Evolutionary conservation across 2,113 vertebrate species (phyloP), one percentile per base, ranked within the genome.

Genomic region (Turdus rufiventris): DNA sequence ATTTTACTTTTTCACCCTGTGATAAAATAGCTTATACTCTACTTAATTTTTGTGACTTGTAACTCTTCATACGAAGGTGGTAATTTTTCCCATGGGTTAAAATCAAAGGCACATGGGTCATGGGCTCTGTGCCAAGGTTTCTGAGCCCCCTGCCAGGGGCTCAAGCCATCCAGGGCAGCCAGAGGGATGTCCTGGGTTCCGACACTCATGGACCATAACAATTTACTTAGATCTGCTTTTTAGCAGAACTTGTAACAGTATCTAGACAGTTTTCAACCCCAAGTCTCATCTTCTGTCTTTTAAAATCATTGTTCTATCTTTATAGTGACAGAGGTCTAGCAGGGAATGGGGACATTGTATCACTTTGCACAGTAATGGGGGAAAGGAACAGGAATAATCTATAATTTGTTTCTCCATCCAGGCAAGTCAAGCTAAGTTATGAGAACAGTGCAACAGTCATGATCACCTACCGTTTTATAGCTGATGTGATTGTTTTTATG

Each of bases 401-500:
- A 4, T 97, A 97, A 97, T 98, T 98, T 97, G 96, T 97, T 97
- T 97, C 95, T 97, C 89, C 75, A 97, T 95, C 92, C 93, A 97
- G 94, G 96, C 95, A 97, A 80, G 88, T 97, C 96, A 97, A 94
- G 89, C 93, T 97, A 97, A 98, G 96, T 97, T 97, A 96, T 88
- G 94, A 92, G 77, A 97, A 78, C 2, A 2, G 91, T 97, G 88
- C 45, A 63, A 94, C 85, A 95, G 85, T 96, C 93, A 96, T 96
- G 97, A 97, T 98, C 97, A 97, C 97, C 97, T 97, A 94, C 96
- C 45, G 20, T 97, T 98, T 98, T 97, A 97, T 97, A 96, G 97
- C 92, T 85, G 93, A 97, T 97, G 88, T 93, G 97, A 98, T 97
- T 97, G 94, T 96, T 97, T 98, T 98, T 97, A 98, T 97, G 97